A percentile compares a stretch with the other conserved stretches of the same genome.
Conservation (phyloP, 1,140 invertebrate species). For the Epicauta chinensis region DNA sequence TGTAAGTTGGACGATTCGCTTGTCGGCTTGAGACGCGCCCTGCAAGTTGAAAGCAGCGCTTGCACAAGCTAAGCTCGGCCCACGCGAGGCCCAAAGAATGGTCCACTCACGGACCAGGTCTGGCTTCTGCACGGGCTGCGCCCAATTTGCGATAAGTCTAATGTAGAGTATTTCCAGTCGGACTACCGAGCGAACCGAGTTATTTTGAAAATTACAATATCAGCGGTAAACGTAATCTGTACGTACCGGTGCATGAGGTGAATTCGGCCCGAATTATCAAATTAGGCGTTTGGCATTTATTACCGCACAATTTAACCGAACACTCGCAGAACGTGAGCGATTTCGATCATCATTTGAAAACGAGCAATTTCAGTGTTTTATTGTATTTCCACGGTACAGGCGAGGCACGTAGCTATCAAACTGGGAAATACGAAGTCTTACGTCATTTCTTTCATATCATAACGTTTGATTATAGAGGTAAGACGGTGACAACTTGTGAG, state of each 20-base stretch:
- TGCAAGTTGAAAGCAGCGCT: no score
- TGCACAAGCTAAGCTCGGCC: no score
- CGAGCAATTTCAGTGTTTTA: constrained; percentile 28
- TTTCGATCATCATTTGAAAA: constrained; percentile 28
- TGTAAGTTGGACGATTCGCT: constrained; percentile 22
- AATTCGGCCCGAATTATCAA: constrained; percentile 13
- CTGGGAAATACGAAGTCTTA: constrained; percentile 30
- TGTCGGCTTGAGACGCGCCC: no score
- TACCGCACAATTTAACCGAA: constrained; percentile 25
- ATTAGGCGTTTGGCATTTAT: constrained; percentile 34
- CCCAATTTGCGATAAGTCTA: no score
- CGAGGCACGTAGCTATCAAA: constrained; percentile 28
- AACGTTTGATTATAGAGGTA: constrained; percentile 85
- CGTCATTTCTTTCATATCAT: constrained; percentile 61
- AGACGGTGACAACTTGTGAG: constrained; percentile 21
- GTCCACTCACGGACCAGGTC: no score
- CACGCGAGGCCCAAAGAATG: no score
- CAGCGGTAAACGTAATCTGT: constrained; percentile 27
- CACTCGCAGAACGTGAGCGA: constrained; percentile 11
- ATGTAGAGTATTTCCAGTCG: constrained; percentile 20
- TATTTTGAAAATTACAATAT: constrained; percentile 27
- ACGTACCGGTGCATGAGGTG: constrained; percentile 26
- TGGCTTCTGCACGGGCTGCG: no score
- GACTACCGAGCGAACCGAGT: constrained; percentile 20
- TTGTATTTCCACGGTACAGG: constrained; percentile 38